phyloP scores from a whole-genome alignment of 2,888 invertebrate species.

The Galeruca laticollis region DNA sequence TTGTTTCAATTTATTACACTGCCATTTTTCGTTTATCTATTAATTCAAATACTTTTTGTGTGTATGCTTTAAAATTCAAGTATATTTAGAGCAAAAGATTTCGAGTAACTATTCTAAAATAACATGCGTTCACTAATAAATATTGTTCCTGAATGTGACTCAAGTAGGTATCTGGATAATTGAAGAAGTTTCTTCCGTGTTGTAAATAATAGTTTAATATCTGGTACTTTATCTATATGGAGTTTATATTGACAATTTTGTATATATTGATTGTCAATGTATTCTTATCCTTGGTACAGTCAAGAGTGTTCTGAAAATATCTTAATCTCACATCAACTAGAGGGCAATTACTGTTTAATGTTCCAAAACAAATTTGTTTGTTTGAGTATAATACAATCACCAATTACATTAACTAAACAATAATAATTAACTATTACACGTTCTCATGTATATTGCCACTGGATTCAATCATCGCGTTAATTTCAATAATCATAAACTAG shows the following conservation, averaged over 20 bases:
- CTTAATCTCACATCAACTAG: not conserved
- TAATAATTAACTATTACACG: conserved; percentile 4
- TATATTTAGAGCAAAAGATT: no score
- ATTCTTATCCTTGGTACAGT: not conserved
- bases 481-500: conserved; percentile 32
- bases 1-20: no score
- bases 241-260: not conserved
- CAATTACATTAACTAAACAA: conserved; percentile 13
- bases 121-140: no score
- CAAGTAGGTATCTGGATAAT: no score
- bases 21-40: no score
- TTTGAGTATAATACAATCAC: not conserved
- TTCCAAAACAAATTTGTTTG: conserved; percentile 15
- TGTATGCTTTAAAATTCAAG: no score
- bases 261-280: not conserved
- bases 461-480: conserved; percentile 24
- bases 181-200: no score
- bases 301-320: not conserved
- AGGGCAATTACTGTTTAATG: conserved; percentile 9
- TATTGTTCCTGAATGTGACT: no score
- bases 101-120: no score
- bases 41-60: no score
- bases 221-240: not conserved
- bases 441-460: conserved; percentile 11
- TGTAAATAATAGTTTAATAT: no score